Base-by-base conservation (phyloP, 2,797 vertebrate species). In the Betta splendens region DNA sequence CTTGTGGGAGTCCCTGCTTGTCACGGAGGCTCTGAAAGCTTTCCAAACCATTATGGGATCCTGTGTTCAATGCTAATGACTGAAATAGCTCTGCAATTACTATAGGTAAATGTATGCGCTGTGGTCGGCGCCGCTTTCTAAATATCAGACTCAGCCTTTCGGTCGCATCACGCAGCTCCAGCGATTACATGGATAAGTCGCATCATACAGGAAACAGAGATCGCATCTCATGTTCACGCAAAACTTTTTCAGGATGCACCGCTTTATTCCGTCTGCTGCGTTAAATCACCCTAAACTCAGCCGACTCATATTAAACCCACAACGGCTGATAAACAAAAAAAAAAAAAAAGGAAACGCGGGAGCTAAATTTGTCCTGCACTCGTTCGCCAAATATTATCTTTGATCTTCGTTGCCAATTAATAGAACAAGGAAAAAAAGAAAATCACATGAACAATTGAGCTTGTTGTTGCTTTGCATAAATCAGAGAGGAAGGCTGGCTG, bases 381-480 rank as follows among this genome's bases (percentile, higher is more conserved):
- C 48, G 51, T 73, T 61, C 69, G 48, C 48, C 51, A 28, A 63
- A 58, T 16, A 62, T 60, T 54, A 67, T 65, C 64, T 72, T 76
- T 76, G 44, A 65, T 71, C 62, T 37, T 39, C 2, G 61, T 32
- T 64, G 35, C 54, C 46, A 62, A 62, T 66, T 71, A 71, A 61
- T 66, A 16, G 31, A 69, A 64, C 15, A 28, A 37, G 32, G 28
- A 49, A 45, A 49, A 38, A n/a, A 45, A 49, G 38, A n/a, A n/a
- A n/a, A n/a, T n/a, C 4, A 18, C 36, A 37, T n/a, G 15, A 65
- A 49, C 54, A 56, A 46, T 40, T 37, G 64, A 64, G 57, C 20
- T 13, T 54, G 61, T 17, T 64, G 45, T 55, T 83, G 35, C 36
- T 72, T 75, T 69, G 70, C 59, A 82, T 68, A 72, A 69, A 69